phyloP scores from a whole-genome alignment of 2,797 vertebrate genomes.

The Ctenopoma kingsleyae region DNA sequence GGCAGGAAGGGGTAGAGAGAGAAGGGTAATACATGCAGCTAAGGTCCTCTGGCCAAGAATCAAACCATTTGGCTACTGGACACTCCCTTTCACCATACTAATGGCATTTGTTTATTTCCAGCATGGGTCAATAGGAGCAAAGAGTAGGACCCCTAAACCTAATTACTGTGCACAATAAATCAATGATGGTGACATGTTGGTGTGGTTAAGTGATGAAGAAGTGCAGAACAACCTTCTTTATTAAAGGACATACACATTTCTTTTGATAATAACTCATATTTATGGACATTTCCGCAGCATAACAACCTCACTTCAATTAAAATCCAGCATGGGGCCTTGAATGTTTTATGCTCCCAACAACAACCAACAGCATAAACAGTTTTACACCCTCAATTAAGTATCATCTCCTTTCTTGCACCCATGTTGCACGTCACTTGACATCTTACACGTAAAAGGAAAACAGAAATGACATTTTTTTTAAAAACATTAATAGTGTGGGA shows the following conservation, averaged over 20 bases:
- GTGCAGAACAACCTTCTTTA: not conserved
- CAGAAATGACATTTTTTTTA: conserved; percentile 30
- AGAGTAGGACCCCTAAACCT: conserved; percentile 32
- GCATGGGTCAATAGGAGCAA: conserved; percentile 37
- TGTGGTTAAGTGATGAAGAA: conserved; percentile 5
- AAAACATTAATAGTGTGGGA: conserved; percentile 27
- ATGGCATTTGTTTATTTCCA: conserved; percentile 54
- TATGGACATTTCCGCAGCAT: not conserved
- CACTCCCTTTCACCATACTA: not conserved
- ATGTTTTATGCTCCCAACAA: conserved; percentile 4
- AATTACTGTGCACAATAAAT: conserved; percentile 42
- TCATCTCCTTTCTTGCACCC: conserved; percentile 27
- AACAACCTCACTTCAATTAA: not conserved
- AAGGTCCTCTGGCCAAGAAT: too few species aligned
- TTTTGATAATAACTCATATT: conserved; percentile 2
- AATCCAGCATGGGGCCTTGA: not conserved
- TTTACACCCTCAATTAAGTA: conserved; percentile 13
- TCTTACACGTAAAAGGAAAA: conserved; percentile 15
- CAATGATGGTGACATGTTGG: conserved; percentile 18
- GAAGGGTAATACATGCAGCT: not conserved
- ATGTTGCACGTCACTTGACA: conserved; percentile 22
- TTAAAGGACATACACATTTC: not conserved
- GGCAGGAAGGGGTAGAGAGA: not conserved
- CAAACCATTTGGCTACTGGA: not conserved
- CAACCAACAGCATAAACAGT: conserved; percentile 8